Conservation (phyloP, 2,797 vertebrate genomes). For the Aphelocoma californica region DNA sequence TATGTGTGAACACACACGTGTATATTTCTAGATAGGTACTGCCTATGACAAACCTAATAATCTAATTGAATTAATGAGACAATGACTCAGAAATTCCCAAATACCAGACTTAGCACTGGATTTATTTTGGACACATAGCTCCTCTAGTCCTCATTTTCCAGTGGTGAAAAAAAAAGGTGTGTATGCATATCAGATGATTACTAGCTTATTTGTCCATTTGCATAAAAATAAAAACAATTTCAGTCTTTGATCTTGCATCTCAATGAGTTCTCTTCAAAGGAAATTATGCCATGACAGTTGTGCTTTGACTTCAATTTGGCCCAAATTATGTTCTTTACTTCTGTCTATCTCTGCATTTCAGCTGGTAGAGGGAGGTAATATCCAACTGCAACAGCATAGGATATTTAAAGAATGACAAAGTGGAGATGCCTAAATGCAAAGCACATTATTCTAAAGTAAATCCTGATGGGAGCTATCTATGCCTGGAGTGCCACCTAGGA, state of each 20-base stretch:
- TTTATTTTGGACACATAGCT: not conserved
- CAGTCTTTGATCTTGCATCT: not conserved
- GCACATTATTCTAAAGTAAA: not conserved
- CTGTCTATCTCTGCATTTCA: not conserved
- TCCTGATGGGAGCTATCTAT: not conserved
- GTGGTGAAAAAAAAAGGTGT: not conserved
- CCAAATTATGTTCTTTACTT: not conserved
- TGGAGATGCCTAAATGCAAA: not conserved
- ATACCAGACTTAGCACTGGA: not conserved
- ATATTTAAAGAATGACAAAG: not conserved
- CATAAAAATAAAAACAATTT: not conserved
- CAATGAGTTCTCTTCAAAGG: not conserved
- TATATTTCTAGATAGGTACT: not conserved
- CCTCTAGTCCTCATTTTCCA: not conserved
- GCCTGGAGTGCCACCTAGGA: slow-evolving; percentile 23
- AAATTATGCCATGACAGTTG: not conserved
- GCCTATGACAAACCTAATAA: not conserved
- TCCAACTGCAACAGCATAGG: not conserved
- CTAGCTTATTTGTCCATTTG: not conserved
- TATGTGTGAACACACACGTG: not conserved
- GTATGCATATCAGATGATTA: not conserved
- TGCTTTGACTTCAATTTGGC: not conserved
- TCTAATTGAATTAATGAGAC: not conserved
- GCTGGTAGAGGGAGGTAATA: not conserved
- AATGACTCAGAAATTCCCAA: not conserved